Evolutionary conservation across 2,888 invertebrate genomes (phyloP), one percentile per base, ranked within the genome.

Genomic region (Pollenia griseotomentosa): DNA sequence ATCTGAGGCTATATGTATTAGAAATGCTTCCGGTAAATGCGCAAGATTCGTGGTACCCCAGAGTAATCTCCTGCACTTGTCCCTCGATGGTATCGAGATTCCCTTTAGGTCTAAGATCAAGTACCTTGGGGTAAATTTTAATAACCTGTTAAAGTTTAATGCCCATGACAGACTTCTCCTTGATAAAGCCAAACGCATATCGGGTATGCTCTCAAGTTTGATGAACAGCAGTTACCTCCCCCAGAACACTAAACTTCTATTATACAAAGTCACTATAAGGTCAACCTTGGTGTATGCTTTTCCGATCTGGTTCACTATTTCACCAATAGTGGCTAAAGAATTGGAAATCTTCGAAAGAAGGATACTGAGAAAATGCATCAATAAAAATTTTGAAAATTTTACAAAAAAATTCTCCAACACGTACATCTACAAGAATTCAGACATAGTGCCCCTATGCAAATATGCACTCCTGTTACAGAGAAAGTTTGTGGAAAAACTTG

Each of bases 1-100:
- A 77, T 83, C 59, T 19, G 70, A 51, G 44, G 66, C 55, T 2
- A 70, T 79, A n/a, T 80, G 71, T 33, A 53, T 80, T 2, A 55
- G 83, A 14, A 83, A 83, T 16, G 57, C 68, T 2, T 68, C 70
- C 12, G 75, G 77, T 1, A 83, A 83, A 42, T 65, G 63, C n/a
- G 16, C 14, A 11, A 53, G 23, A 40, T 12, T 10, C 23, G 63
- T 63, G 7, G 71, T 81, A 10, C 48, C 59, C 6, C 55, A 81
- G 65, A 73, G 81, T 23, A 70, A 71, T 53, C 40, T 48, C 14
- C 42, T 81, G 7, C 11, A 11, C 9, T 6, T 81, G 2, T 11
- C 10, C 2, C 48, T 81, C 7, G 46, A 73, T 12, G 51, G 51
- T 16, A 19, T 51, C 16, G 40, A 85, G 14, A 68, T 74, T 23